These are phyloP conservation scores for Anguilla marmorata DNA, from an alignment of 2,797 vertebrate species.

Conservation along the genomic window DNA sequence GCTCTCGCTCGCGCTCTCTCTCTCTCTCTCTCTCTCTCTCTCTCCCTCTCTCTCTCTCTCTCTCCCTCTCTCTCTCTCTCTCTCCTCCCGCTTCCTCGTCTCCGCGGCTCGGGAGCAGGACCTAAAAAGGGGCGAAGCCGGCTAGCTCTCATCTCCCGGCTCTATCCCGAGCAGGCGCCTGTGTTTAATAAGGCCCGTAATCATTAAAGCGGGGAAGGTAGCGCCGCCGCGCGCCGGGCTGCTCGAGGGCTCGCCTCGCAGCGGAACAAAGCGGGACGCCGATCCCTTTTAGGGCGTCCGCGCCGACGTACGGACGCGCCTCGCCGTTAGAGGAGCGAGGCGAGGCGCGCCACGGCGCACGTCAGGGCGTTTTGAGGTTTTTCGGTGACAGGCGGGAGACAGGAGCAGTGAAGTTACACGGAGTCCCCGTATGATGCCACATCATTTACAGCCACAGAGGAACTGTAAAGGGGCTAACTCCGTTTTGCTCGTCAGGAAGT, in stretches of 20 bases:
- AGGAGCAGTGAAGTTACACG: slow-evolving; percentile 48
- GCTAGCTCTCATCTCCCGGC: slow-evolving; percentile 54
- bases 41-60: too few species aligned
- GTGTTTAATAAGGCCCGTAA: slow-evolving; percentile 55
- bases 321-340: slow-evolving; percentile 32
- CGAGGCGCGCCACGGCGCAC: background rate
- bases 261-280: slow-evolving; percentile 31
- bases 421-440: slow-evolving; percentile 54
- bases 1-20: background rate
- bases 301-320: slow-evolving; percentile 33
- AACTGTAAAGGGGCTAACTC: slow-evolving; percentile 67
- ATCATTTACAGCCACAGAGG: slow-evolving; percentile 67
- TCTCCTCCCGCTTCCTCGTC: background rate
- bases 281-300: slow-evolving; percentile 18
- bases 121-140: slow-evolving; percentile 21
- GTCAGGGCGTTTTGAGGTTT: background rate
- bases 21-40: too few species aligned
- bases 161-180: slow-evolving; percentile 43
- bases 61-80: background rate
- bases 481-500: slow-evolving; percentile 41
- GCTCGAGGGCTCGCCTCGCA: background rate
- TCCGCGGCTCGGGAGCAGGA: slow-evolving; percentile 57
- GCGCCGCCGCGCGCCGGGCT: slow-evolving; percentile 7
- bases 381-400: background rate
- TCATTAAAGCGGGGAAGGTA: slow-evolving; percentile 46